These are phyloP conservation scores for Gymnosoma rotundatum DNA, from an alignment of 2,888 invertebrate genomes.

Conservation along the genomic window DNA sequence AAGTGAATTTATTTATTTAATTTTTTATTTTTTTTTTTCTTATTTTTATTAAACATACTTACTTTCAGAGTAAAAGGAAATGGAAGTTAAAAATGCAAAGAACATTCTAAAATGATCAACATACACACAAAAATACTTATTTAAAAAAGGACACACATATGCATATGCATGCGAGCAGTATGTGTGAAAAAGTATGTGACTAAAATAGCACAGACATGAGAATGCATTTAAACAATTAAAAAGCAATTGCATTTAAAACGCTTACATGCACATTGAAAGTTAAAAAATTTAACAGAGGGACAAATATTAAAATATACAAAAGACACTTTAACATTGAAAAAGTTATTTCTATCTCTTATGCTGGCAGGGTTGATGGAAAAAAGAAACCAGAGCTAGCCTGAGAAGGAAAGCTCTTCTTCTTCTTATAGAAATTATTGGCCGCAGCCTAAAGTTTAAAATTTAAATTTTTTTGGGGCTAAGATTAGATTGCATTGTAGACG, in stretches of 20 bases:
- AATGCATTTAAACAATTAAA: conserved; percentile 46
- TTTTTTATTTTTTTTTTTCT: conserved; percentile 15
- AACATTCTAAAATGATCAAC: conserved; percentile 53
- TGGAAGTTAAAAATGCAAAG: conserved; percentile 67
- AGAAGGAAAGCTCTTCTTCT: too few relatives aligned
- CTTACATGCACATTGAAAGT: neutral
- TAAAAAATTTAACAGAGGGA: neutral
- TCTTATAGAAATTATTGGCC: too few relatives aligned
- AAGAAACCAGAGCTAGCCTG: too few relatives aligned
- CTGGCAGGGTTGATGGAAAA: too few relatives aligned
- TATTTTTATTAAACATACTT: conserved; percentile 17
- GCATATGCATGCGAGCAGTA: neutral
- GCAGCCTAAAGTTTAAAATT: too few relatives aligned
- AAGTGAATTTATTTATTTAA: conserved; percentile 45
- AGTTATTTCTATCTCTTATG: too few relatives aligned
- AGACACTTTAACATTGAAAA: too few relatives aligned
- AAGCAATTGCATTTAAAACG: conserved; percentile 40
- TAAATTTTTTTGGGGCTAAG: too few relatives aligned
- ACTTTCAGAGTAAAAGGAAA: conserved; percentile 62
- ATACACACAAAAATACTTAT: conserved; percentile 23
- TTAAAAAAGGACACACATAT: conserved; percentile 29
- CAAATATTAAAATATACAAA: neutral
- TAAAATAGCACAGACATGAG: neutral
- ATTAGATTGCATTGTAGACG: too few relatives aligned
- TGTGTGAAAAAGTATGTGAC: neutral